Percentiles rank a stretch among this genome's conserved stretches.
phyloP scores from a whole-genome alignment of 2,113 vertebrate species.

The Chlamydotis undulata region DNA sequence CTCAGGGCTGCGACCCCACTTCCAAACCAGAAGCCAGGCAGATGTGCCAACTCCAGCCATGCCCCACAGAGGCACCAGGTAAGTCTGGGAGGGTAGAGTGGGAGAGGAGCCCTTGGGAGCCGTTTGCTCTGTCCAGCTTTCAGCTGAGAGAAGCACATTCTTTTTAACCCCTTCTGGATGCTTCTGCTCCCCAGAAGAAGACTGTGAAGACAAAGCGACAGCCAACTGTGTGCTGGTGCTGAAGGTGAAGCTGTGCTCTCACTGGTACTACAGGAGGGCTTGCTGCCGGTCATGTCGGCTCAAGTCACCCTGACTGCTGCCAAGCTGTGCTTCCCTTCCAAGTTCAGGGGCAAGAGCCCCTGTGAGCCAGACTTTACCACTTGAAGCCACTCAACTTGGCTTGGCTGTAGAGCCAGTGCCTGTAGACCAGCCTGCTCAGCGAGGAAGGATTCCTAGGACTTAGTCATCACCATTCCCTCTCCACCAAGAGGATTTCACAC shows the following conservation, averaged over 20 bases:
- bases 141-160: not conserved
- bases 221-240: conserved; percentile 85
- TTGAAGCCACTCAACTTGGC: not conserved
- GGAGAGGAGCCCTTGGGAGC: not conserved
- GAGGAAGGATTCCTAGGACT: not conserved
- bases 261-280: conserved; percentile 87
- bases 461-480: not conserved
- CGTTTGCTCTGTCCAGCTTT: not conserved
- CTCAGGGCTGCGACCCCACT: conserved; percentile 79
- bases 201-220: conserved; percentile 79
- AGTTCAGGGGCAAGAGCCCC: not conserved
- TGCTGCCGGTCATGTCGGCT: conserved; percentile 83
- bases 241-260: conserved; percentile 86
- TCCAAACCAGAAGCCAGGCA: conserved; percentile 79
- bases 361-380: not conserved
- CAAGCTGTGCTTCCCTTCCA: not conserved
- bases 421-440: not conserved
- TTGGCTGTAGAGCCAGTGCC: not conserved
- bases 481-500: not conserved
- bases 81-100: not conserved
- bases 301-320: conserved; percentile 18
- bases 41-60: conserved; percentile 76
- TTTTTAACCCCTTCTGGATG: not conserved
- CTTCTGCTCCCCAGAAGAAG: conserved; percentile 66
- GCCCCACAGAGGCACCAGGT: conserved; percentile 80